Evolutionary conservation across 2,797 vertebrate genomes (phyloP).

Genomic region (Anguilla anguilla): DNA sequence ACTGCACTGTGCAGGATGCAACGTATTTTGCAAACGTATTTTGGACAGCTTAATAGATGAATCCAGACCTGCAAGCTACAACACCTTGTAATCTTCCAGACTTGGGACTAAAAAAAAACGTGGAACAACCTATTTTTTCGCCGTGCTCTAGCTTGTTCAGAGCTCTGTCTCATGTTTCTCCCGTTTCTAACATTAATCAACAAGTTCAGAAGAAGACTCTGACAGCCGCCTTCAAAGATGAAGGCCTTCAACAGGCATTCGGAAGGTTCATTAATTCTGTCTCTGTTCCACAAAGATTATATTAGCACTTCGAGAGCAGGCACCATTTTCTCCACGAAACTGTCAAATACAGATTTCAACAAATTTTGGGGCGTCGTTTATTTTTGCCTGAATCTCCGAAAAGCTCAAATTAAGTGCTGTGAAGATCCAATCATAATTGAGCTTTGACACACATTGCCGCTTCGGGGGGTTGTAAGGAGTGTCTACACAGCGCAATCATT

Average conservation of each 20-base stretch:
- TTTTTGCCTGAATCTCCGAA: background rate
- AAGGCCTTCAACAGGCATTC: background rate
- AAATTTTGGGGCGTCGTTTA: background rate
- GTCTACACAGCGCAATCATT: background rate
- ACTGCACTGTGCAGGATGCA: too few relatives aligned
- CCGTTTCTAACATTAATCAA: background rate
- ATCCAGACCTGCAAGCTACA: background rate
- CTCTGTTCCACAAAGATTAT: background rate
- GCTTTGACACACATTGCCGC: background rate
- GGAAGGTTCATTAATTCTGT: background rate
- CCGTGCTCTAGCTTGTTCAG: background rate
- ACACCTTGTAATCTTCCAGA: background rate
- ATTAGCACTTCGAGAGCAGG: background rate
- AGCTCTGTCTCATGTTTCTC: background rate
- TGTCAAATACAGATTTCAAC: background rate
- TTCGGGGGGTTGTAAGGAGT: background rate
- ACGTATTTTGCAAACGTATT: too few relatives aligned
- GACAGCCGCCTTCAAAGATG: background rate
- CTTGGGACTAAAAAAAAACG: background rate
- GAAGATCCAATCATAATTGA: background rate
- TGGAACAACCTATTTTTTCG: background rate
- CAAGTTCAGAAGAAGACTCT: background rate
- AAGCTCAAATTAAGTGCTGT: background rate
- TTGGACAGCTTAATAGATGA: too few relatives aligned
- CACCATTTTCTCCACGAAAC: background rate